Percentiles rank a stretch among this genome's conserved stretches.
Conservation (phyloP, 2,888 invertebrate genomes). For the Tribolium freemani region DNA sequence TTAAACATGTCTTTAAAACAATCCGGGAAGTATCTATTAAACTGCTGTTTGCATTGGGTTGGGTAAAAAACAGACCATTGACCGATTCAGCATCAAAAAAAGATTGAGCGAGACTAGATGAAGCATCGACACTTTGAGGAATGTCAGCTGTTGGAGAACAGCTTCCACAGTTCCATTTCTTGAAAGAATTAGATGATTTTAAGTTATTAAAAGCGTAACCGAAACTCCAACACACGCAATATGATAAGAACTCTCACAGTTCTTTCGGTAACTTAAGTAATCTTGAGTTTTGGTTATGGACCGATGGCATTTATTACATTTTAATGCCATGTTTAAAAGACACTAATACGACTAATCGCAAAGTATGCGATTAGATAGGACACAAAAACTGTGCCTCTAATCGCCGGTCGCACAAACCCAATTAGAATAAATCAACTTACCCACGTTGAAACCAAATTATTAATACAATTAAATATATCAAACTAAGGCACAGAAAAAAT, state of each 20-base stretch:
- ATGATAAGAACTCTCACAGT: neutral
- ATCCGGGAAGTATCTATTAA: neutral
- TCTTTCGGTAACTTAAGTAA: neutral
- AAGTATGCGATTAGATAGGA: neutral
- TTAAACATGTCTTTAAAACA: neutral
- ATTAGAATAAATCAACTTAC: neutral
- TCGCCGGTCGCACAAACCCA: neutral
- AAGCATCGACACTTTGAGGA: neutral
- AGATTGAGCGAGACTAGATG: neutral
- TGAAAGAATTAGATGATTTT: neutral
- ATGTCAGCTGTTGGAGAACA: neutral
- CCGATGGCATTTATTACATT: neutral
- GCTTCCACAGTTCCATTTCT: neutral
- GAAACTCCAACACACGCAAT: neutral
- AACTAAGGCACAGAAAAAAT: neutral
- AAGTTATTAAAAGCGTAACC: neutral
- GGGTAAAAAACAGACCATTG: neutral
- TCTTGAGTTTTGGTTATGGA: neutral
- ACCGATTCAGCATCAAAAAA: neutral
- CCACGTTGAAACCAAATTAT: neutral
- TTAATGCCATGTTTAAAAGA: neutral
- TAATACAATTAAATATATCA: neutral
- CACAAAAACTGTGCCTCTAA: neutral
- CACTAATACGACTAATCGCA: neutral
- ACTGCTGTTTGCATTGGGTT: neutral